phyloP scores from a whole-genome alignment of 2,113 vertebrate species.

The Hydropotes inermis region DNA sequence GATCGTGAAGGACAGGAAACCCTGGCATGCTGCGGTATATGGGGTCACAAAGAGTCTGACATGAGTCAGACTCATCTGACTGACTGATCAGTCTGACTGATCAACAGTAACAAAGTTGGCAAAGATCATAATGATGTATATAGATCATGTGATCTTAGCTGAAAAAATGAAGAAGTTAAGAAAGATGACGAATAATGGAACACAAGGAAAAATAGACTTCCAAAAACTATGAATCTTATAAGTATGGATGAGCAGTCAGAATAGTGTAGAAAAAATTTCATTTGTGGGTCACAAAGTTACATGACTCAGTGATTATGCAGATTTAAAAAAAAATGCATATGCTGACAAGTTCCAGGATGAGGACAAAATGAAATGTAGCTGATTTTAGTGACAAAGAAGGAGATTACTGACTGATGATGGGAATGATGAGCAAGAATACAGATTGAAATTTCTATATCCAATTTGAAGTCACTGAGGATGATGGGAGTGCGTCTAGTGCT shows the following conservation, averaged over 20 bases:
- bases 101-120: not conserved
- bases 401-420: not conserved
- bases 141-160: not conserved
- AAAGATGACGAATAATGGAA: not conserved
- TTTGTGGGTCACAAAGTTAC: not conserved
- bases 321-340: not conserved
- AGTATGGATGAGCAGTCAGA: not conserved
- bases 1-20: not conserved
- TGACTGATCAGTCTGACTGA: not conserved
- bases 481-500: not conserved
- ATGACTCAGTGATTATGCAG: not conserved
- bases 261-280: not conserved
- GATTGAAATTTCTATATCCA: rapidly evolving
- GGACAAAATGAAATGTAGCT: not conserved
- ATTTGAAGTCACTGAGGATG: not conserved
- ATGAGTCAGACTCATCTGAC: not conserved
- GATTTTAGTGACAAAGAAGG: not conserved
- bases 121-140: not conserved
- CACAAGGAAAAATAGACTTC: not conserved
- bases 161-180: not conserved
- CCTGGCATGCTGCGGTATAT: not conserved
- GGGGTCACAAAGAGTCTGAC: not conserved
- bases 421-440: not conserved
- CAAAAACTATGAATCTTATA: not conserved
- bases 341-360: not conserved